Percentiles rank a stretch among this genome's conserved stretches.
phyloP scores from a whole-genome alignment of 2,113 vertebrate species.

The Willisornis vidua region DNA sequence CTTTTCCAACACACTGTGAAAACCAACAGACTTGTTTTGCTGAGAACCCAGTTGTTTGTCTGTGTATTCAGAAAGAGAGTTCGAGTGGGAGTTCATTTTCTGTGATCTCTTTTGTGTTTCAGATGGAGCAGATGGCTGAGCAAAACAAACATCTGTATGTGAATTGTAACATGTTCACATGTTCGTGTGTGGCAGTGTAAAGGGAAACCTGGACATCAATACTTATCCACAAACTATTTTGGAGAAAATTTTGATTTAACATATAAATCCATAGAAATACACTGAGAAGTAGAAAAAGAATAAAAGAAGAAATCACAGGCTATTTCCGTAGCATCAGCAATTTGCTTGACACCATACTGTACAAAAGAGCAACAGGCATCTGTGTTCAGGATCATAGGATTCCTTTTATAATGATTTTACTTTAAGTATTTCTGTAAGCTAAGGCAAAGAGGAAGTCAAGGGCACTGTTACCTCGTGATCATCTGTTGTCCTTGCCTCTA shows the following conservation, averaged over 20 bases:
- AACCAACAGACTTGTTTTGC: not conserved
- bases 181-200: not conserved
- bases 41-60: slow-evolving; percentile 1
- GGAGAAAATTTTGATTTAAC: not conserved
- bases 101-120: slow-evolving; percentile 45
- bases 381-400: not conserved
- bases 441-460: not conserved
- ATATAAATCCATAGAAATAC: not conserved
- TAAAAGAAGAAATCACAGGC: not conserved
- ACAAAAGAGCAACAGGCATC: not conserved
- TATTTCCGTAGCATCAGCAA: not conserved
- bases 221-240: not conserved
- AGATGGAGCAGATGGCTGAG: slow-evolving; percentile 63
- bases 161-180: slow-evolving; percentile 10
- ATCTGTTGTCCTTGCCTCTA: not conserved
- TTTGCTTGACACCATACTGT: not conserved
- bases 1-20: not conserved
- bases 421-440: not conserved
- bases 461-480: not conserved
- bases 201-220: not conserved
- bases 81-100: slow-evolving; percentile 41
- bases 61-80: slow-evolving; percentile 19
- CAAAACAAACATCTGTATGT: slow-evolving; percentile 62
- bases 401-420: not conserved
- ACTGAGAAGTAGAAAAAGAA: not conserved